Base-by-base conservation (phyloP, 2,113 vertebrate species). In the Microtus montanus region DNA sequence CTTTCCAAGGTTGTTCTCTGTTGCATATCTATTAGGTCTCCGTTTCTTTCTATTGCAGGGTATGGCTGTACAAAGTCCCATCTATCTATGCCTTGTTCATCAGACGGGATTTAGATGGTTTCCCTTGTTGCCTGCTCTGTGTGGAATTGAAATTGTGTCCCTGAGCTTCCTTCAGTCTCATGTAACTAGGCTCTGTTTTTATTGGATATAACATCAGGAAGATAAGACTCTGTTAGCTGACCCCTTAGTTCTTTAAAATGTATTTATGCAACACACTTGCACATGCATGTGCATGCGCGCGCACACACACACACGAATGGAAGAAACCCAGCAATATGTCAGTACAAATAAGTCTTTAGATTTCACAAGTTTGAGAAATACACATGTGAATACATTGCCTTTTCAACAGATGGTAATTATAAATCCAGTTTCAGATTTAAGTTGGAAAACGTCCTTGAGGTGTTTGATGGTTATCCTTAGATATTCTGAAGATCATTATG, bases 391-490 rank as follows among this genome's bases (percentile, higher is more conserved):
- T 77, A 89, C 28, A 79, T 87, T 96, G 70, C 49, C 90, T 96
- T 94, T 83, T 86, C 95, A 64, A 95, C 79, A 95, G 41, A 74
- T 33, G 35, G 88, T 92, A 83, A 96, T 47, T 96, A 71, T 95
- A 96, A 96, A 96, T 68, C 78, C 75, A 20, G 58, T 63, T 89
- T 97, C 94, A 95, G 70, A 61, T 86, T 92, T 96, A 96, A 96
- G 52, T 93, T 92, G 77, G 90, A 96, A 95, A 97, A 96, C 68
- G 79, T 75, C 58, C n/a, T 87, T 20, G 17, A 93, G 68, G 63
- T 95, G 82, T 97, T 96, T 95, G 95, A 92, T 97, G 85, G 89
- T 93, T 92, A 93, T 92, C 73, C 84, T 91, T 89, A 64, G 92
- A 92, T 52, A 47, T 93, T 49, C 61, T 75, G 89, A 58, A 89